Evolutionary conservation across 2,888 invertebrate genomes (phyloP), one percentile per base, ranked within the genome.

Genomic region (Eumacrocentrus americanus): DNA sequence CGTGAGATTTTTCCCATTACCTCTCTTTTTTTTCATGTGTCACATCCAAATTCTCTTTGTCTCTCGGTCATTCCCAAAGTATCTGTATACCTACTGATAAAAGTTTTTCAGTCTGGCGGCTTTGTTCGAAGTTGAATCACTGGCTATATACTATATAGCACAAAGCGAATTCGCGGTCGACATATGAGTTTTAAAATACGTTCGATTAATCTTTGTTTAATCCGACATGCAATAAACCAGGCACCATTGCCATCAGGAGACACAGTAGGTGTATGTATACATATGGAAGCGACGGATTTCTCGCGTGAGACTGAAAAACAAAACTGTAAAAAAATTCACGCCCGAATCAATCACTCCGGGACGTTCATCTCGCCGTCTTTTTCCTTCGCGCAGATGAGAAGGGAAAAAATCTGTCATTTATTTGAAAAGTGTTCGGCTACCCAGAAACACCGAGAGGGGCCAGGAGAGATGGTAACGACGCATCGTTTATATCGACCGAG

Each of bases 401-500:
- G 14, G 25, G 48, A 50, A 61, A 60, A 60, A 64, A 22, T 58
- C 54, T 57, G 62, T 64, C 67, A 64, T 65, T 67, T 65, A 65
- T 67, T 63, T 60, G 51, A 64, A 65, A 65, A 67, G 61, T 62
- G 58, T 56, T 61, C 46, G 50, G 57, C 55, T 38, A 48, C 40
- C 52, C 48, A 25, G 48, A 40, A 29, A 46, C 44, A 34, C n/a
- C 9, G 23, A 18, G 34, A 14, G 35, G 23, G 34, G 22, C 44
- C 20, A 20, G 47, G 47, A 46, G 61, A 63, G 55, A 50, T 42
- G 58, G n/a, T 67, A 67, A 67, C 63, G 67, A 67, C 58, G 62
- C 48, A 60, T 63, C 67, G 66, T 67, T 67, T 66, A 62, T 67
- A 66, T 67, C 51, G 60, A 35, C 18, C 38, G 23, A 20, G 34